Conservation (phyloP, 2,797 vertebrate genomes). For the Leptodactylus fallax region DNA sequence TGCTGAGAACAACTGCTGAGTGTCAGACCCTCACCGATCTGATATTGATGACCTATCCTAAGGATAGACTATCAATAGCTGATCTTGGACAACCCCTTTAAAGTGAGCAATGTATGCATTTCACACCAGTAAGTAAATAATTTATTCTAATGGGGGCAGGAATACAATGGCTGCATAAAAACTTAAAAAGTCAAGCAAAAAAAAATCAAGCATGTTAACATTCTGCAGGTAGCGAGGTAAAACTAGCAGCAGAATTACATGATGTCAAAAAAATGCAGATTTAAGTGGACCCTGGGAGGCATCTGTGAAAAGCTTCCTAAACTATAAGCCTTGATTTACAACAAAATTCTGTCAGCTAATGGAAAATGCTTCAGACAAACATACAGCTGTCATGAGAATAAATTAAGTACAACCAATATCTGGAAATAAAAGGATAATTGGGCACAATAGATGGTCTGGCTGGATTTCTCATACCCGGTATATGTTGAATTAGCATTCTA, state of each 20-base stretch:
- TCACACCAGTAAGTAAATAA: too few relatives aligned
- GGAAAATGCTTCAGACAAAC: background rate
- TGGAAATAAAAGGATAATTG: conserved; percentile 1
- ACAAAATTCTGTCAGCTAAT: conserved; percentile 9
- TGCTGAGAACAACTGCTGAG: too few relatives aligned
- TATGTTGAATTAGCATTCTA: conserved; percentile 18
- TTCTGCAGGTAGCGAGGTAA: too few relatives aligned
- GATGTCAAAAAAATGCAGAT: background rate
- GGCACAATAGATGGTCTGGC: background rate
- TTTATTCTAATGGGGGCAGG: too few relatives aligned
- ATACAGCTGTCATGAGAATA: conserved; percentile 5
- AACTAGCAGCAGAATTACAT: background rate
- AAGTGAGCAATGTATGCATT: too few relatives aligned
- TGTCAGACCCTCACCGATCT: too few relatives aligned
- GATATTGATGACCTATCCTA: too few relatives aligned
- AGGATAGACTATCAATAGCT: too few relatives aligned
- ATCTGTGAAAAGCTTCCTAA: background rate
- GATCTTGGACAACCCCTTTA: too few relatives aligned
- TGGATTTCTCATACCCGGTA: background rate
- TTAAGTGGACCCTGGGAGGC: background rate
- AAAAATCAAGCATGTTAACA: background rate
- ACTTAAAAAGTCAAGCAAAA: too few relatives aligned
- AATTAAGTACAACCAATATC: background rate
- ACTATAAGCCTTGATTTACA: background rate
- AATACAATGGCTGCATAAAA: too few relatives aligned